Percentiles rank a stretch among this genome's conserved stretches.
These are phyloP conservation scores for Centropus unirufus DNA, from an alignment of 2,113 vertebrate species.

Conservation along the genomic window DNA sequence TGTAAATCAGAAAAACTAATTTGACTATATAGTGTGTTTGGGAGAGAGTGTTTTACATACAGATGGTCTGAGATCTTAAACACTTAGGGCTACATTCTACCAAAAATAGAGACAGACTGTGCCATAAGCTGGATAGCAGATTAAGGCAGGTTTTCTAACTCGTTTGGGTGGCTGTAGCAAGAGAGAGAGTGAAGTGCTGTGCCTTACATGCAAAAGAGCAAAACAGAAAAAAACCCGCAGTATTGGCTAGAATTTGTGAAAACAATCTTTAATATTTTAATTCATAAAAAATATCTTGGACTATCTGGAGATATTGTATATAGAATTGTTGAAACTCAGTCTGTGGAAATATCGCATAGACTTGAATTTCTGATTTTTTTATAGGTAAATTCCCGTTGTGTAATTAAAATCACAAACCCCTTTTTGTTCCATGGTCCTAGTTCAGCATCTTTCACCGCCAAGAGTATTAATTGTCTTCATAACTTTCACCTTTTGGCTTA, in stretches of 20 bases:
- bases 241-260: background rate
- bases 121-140: background rate
- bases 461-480: background rate
- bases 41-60: background rate
- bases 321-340: background rate
- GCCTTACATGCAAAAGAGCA: background rate
- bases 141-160: background rate
- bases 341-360: background rate
- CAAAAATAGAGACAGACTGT: background rate
- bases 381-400: accelerated
- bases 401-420: background rate
- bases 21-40: background rate
- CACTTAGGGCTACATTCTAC: background rate
- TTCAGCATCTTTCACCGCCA: background rate
- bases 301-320: background rate
- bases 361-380: background rate
- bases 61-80: background rate
- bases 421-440: background rate
- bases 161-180: background rate
- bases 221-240: background rate
- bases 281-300: background rate
- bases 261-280: background rate
- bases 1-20: background rate
- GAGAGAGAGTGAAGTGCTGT: background rate
- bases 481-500: background rate